Percentiles rank a stretch among this genome's conserved stretches.
Conservation (phyloP, 2,888 invertebrate genomes). For the Abscondita cerata region DNA sequence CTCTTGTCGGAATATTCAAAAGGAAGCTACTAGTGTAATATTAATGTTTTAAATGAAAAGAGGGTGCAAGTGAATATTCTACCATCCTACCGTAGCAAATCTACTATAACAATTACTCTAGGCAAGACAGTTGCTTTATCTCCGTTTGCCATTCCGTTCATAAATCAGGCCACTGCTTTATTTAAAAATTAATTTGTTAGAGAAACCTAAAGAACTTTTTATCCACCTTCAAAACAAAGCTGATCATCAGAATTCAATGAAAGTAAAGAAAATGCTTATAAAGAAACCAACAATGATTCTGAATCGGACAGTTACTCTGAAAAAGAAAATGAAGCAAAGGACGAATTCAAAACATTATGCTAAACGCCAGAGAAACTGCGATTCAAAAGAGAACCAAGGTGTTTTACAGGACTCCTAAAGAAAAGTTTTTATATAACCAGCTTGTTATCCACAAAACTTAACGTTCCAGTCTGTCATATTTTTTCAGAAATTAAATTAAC, state of each 20-base stretch:
- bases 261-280: no score
- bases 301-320: background rate
- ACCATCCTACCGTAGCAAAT: no score
- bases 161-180: background rate
- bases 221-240: background rate
- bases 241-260: no score
- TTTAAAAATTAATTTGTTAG: background rate
- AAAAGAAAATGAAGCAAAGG: background rate
- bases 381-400: background rate
- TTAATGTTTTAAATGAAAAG: background rate
- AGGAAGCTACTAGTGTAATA: background rate
- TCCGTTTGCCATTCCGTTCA: background rate
- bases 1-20: no score
- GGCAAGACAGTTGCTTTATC: no score
- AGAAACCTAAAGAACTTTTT: background rate
- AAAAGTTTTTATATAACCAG: background rate
- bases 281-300: background rate
- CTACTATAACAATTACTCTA: no score
- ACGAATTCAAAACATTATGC: background rate
- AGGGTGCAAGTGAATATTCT: background rate
- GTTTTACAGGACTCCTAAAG: background rate
- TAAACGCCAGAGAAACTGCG: no score
- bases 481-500: background rate
- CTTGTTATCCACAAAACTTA: no score
- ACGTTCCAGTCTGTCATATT: background rate